These are phyloP conservation scores for Chionodraco myersi DNA, from an alignment of 2,113 vertebrate species.

Conservation along the genomic window DNA sequence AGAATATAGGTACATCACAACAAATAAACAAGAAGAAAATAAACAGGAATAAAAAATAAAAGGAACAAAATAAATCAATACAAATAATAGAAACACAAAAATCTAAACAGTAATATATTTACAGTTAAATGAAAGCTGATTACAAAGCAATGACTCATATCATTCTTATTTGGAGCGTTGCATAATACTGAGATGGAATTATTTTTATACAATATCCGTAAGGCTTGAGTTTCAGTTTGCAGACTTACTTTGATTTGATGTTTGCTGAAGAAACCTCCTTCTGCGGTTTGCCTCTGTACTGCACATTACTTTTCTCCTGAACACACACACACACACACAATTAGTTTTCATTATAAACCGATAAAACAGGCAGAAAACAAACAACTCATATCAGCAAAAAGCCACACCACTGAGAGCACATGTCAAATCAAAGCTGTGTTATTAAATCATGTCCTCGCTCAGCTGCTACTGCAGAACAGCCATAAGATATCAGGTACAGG, in stretches of 20 bases:
- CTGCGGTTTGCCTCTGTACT: slow-evolving; percentile 78
- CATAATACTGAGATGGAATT: not conserved
- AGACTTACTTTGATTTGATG: slow-evolving; percentile 82
- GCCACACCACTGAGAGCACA: slow-evolving; percentile 9
- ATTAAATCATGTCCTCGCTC: slow-evolving; percentile 35
- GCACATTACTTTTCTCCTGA: slow-evolving; percentile 83
- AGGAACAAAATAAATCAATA: too few relatives aligned
- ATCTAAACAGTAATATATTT: too few relatives aligned
- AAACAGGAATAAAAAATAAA: too few relatives aligned
- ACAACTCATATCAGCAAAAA: slow-evolving; percentile 29
- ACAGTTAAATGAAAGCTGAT: too few relatives aligned
- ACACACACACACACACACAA: slow-evolving; percentile 37
- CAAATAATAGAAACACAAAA: too few relatives aligned
- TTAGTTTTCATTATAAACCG: slow-evolving; percentile 41
- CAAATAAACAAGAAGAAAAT: too few relatives aligned
- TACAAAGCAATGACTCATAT: too few relatives aligned
- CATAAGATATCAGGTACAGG: not conserved
- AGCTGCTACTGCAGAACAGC: not conserved
- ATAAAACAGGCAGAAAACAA: slow-evolving; percentile 38
- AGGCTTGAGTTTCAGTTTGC: not conserved
- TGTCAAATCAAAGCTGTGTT: slow-evolving; percentile 7
- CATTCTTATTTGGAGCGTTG: too few relatives aligned
- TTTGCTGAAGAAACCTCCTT: slow-evolving; percentile 79
- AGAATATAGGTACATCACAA: too few relatives aligned
- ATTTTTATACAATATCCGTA: not conserved